A percentile compares a stretch with the other conserved stretches of the same genome.
Evolutionary conservation across 2,888 invertebrate species (phyloP).

Genomic region (Leucophora obtusa): DNA sequence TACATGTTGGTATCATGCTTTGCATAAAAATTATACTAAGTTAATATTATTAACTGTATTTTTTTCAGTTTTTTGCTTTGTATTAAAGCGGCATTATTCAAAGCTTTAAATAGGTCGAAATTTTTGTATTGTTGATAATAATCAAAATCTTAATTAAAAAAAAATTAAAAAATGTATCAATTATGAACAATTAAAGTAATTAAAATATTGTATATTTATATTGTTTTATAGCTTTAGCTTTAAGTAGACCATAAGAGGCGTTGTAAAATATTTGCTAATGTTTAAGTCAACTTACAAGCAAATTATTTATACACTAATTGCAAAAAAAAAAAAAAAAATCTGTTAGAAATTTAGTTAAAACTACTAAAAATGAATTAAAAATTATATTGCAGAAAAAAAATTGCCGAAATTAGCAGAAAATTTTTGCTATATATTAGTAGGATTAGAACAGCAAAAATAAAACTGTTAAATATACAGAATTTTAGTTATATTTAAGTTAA

Average conservation of each 20-base stretch:
- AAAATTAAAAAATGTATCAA: conserved; percentile 10
- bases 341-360: too few relatives aligned
- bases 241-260: background rate
- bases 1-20: background rate
- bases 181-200: conserved; percentile 32
- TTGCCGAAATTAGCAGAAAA: too few relatives aligned
- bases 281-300: too few relatives aligned
- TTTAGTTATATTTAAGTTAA: too few relatives aligned
- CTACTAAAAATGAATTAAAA: too few relatives aligned
- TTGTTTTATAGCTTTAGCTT: background rate
- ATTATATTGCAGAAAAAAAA: too few relatives aligned
- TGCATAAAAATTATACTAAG: background rate
- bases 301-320: too few relatives aligned
- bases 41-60: conserved; percentile 5
- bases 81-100: background rate
- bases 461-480: too few relatives aligned
- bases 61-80: background rate
- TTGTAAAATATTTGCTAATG: background rate
- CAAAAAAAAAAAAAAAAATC: too few relatives aligned
- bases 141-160: conserved; percentile 4
- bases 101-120: conserved; percentile 5
- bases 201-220: conserved; percentile 22
- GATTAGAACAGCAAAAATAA: too few relatives aligned
- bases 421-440: too few relatives aligned
- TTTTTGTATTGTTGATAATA: background rate